phyloP scores from a whole-genome alignment of 2,888 invertebrate genomes.

The Seira ritae region DNA sequence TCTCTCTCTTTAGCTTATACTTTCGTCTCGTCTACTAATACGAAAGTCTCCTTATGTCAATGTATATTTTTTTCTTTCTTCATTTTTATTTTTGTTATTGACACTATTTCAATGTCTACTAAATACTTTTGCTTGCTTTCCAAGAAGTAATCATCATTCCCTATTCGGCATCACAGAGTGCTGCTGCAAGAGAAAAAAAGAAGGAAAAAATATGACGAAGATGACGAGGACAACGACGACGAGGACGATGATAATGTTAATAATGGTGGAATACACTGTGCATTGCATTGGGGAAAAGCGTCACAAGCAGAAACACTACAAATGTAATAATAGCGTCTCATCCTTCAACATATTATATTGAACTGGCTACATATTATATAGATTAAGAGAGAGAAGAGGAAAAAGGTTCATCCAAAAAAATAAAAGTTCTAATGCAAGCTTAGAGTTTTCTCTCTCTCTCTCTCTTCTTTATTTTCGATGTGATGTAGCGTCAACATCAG shows the following conservation, averaged over 20 bases:
- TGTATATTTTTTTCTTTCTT: slow-evolving; percentile 23
- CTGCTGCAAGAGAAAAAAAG: not conserved
- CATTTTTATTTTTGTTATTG: slow-evolving; percentile 41
- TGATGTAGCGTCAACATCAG: slow-evolving; percentile 51
- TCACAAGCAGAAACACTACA: slow-evolving; percentile 50
- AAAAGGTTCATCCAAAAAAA: not conserved
- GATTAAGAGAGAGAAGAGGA: slow-evolving; percentile 18
- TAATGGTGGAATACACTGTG: slow-evolving; percentile 32
- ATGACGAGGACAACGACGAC: too few relatives aligned
- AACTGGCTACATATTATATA: slow-evolving; percentile 9
- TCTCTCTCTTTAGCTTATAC: not conserved
- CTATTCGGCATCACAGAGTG: slow-evolving; percentile 17
- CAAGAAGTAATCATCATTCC: slow-evolving; percentile 23
- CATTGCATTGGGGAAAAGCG: slow-evolving; percentile 35
- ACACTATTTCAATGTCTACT: slow-evolving; percentile 52
- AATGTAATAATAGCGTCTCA: slow-evolving; percentile 44
- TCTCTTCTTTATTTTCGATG: not conserved
- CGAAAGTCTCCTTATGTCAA: not conserved
- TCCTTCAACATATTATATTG: not conserved
- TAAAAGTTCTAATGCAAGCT: slow-evolving; percentile 51
- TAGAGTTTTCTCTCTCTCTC: slow-evolving; percentile 29
- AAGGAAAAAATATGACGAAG: too few relatives aligned
- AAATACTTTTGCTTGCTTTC: slow-evolving; percentile 43
- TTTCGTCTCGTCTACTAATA: not conserved
- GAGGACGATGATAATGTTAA: slow-evolving; percentile 31